phyloP scores from a whole-genome alignment of 2,797 vertebrate genomes.

The Brotula barbata region DNA sequence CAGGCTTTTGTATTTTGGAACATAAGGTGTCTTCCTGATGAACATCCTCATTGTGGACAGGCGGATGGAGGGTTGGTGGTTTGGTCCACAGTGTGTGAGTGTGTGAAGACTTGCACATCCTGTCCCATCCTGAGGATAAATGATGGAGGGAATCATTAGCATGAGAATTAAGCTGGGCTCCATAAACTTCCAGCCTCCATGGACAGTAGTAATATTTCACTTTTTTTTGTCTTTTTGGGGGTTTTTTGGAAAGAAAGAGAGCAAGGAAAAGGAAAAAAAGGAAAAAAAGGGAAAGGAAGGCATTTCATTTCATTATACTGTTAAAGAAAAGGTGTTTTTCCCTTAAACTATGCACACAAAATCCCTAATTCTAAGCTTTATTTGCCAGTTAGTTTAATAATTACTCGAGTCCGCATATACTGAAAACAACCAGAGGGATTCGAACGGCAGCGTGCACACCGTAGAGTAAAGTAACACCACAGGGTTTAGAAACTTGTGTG shows the following conservation, averaged over 20 bases:
- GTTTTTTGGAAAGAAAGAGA: background rate
- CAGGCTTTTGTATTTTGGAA: too few relatives aligned
- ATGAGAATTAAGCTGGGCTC: slow-evolving; percentile 44
- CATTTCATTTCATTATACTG: background rate
- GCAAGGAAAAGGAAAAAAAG: slow-evolving; percentile 7
- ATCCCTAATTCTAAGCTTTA: slow-evolving; percentile 2
- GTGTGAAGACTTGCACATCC: slow-evolving; percentile 25
- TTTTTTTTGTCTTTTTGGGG: too few relatives aligned
- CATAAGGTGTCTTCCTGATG: too few relatives aligned
- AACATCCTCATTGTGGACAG: too few relatives aligned
- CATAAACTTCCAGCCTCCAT: slow-evolving; percentile 14
- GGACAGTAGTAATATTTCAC: slow-evolving; percentile 3
- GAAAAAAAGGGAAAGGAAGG: background rate
- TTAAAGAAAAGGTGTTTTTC: slow-evolving; percentile 1
- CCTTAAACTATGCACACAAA: background rate
- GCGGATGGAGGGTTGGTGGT: slow-evolving; percentile 3
- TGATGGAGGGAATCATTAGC: slow-evolving; percentile 51
- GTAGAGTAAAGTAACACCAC: too few relatives aligned
- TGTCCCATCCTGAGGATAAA: slow-evolving; percentile 53
- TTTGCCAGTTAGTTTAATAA: too few relatives aligned
- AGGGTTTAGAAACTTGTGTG: too few relatives aligned
- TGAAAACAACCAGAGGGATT: too few relatives aligned
- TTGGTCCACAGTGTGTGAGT: slow-evolving; percentile 5
- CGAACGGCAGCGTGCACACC: too few relatives aligned
- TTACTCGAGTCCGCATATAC: too few relatives aligned